Evolutionary conservation across 2,888 invertebrate species (phyloP).

Genomic region (Trilocha varians): DNA sequence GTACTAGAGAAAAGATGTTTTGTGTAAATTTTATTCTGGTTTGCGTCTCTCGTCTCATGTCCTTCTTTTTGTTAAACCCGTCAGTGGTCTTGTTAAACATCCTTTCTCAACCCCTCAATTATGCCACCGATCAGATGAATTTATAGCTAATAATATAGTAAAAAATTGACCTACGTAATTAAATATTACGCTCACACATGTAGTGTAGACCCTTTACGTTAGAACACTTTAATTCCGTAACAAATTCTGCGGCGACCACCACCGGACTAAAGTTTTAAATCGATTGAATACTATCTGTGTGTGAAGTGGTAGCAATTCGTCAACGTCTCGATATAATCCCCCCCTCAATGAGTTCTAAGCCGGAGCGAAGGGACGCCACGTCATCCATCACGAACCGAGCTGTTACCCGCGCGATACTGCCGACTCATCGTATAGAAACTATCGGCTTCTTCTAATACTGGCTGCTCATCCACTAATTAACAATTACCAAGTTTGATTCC

Average conservation of each 20-base stretch:
- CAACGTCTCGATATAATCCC: constrained; percentile 67
- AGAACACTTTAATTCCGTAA: constrained; percentile 17
- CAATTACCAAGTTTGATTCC: background rate
- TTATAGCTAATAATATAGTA: too few species aligned
- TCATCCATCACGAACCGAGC: constrained; percentile 57
- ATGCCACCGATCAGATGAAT: too few species aligned
- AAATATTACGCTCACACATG: background rate
- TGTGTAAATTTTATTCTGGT: too few species aligned
- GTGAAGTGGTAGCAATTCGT: constrained; percentile 58
- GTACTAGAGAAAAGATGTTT: too few species aligned
- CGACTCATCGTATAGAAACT: constrained; percentile 30
- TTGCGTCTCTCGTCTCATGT: too few species aligned
- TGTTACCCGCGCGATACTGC: constrained; percentile 29
- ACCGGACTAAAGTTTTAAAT: constrained; percentile 47
- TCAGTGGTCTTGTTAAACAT: too few species aligned
- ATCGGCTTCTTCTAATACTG: constrained; percentile 1
- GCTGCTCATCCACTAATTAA: background rate
- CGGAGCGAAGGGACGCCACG: constrained; percentile 49
- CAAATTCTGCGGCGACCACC: constrained; percentile 27
- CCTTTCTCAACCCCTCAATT: too few species aligned
- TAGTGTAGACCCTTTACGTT: background rate
- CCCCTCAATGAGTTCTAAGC: constrained; percentile 63
- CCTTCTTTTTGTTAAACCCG: too few species aligned
- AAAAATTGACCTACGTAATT: background rate
- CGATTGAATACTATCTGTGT: constrained; percentile 59